These are phyloP conservation scores for Hemicrepidius hirtus DNA, from an alignment of 2,888 invertebrate species.

Conservation along the genomic window DNA sequence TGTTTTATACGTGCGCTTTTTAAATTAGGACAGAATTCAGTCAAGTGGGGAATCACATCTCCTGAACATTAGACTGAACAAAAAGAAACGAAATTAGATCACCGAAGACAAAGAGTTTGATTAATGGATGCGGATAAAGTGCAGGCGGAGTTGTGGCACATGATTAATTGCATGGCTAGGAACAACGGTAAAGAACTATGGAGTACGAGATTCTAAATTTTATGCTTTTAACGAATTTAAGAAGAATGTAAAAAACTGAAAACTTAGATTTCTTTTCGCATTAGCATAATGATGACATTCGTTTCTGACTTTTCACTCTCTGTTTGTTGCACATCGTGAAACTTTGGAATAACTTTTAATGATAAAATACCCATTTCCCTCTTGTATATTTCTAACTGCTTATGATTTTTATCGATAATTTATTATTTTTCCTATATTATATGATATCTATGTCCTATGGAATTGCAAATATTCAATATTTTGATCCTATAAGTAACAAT, in stretches of 20 bases:
- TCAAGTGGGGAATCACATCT: constrained; percentile 66
- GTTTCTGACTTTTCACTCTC: constrained; percentile 7
- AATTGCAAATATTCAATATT: too few species aligned
- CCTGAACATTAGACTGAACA: constrained; percentile 65
- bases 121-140: constrained; percentile 69
- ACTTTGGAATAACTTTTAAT: too few species aligned
- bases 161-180: constrained; percentile 66
- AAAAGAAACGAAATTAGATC: constrained; percentile 70
- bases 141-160: constrained; percentile 62
- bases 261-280: constrained; percentile 15
- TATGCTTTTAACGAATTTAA: constrained; percentile 29
- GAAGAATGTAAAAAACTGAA: constrained; percentile 17
- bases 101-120: constrained; percentile 70
- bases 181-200: constrained; percentile 45
- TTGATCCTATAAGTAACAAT: too few species aligned
- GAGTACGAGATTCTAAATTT: constrained; percentile 30
- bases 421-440: too few species aligned
- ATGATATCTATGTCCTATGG: too few species aligned
- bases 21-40: constrained; percentile 62
- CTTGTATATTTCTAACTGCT: too few species aligned
- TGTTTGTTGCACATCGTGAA: too few species aligned
- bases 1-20: constrained; percentile 59
- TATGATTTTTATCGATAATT: too few species aligned
- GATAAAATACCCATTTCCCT: too few species aligned
- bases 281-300: constrained; percentile 20